Conservation (phyloP, 1,140 invertebrate genomes). For the Tetramorium simillimum region DNA sequence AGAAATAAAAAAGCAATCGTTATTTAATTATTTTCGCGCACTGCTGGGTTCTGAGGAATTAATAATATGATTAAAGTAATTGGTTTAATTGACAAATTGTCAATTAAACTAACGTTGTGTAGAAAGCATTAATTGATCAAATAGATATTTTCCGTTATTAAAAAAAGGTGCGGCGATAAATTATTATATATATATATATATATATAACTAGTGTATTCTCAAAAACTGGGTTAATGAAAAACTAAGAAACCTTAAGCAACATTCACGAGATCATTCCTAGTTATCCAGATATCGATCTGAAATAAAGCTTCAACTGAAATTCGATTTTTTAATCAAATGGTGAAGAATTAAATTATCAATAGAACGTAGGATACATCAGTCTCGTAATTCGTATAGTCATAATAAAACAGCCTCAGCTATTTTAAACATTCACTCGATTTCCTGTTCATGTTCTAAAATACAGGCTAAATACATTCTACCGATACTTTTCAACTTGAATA, state of each 20-base stretch:
- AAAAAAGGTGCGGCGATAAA: background rate
- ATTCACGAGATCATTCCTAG: background rate
- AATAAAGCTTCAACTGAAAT: background rate
- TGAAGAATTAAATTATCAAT: slow-evolving; percentile 7
- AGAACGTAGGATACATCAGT: background rate
- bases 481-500: background rate
- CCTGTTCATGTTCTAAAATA: background rate
- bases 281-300: background rate
- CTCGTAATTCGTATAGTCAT: background rate
- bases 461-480: background rate
- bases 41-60: background rate
- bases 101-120: slow-evolving; percentile 3
- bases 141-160: background rate
- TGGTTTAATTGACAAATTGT: slow-evolving; percentile 8
- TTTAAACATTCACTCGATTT: background rate
- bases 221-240: slow-evolving; percentile 20
- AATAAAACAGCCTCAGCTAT: background rate
- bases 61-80: background rate
- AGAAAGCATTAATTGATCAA: background rate
- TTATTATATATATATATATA: too few species aligned
- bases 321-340: background rate
- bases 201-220: background rate
- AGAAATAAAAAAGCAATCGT: background rate
- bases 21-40: slow-evolving; percentile 10
- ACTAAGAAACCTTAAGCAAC: background rate